These are phyloP conservation scores for Petrocephalus sullivani DNA, from an alignment of 2,797 vertebrate genomes.

Conservation along the genomic window DNA sequence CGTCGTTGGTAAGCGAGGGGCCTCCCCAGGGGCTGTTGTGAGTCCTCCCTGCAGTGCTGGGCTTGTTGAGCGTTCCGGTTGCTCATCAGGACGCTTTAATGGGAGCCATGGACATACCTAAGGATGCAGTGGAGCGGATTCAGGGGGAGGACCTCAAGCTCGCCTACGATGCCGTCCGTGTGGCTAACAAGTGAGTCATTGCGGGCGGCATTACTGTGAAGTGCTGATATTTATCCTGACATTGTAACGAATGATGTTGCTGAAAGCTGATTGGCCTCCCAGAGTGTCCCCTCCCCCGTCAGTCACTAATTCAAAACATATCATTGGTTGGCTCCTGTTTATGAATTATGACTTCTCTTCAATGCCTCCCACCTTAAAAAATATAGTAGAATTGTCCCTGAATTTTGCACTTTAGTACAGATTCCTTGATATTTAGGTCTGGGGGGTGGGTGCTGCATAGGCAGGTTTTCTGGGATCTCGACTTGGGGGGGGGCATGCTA, in stretches of 20 bases:
- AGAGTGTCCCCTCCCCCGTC: background rate
- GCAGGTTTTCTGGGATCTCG: background rate
- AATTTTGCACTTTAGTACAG: background rate
- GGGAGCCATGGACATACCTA: conserved; percentile 59
- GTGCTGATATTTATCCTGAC: background rate
- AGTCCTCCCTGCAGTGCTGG: background rate
- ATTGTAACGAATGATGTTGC: background rate
- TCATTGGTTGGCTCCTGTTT: background rate
- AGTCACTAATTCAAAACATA: background rate
- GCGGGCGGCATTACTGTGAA: too few relatives aligned
- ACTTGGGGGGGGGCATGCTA: background rate
- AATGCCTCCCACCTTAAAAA: background rate
- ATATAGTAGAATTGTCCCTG: background rate
- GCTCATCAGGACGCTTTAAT: conserved; percentile 51
- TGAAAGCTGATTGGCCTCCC: background rate
- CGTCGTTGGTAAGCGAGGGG: conserved; percentile 48
- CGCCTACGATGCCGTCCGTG: conserved; percentile 63
- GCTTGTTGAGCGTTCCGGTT: background rate
- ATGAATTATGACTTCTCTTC: background rate
- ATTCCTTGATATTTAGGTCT: background rate
- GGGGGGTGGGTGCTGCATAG: background rate
- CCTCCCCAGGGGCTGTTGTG: background rate
- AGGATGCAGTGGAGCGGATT: conserved; percentile 52
- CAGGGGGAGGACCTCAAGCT: conserved; percentile 61
- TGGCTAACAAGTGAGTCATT: conserved; percentile 68